These are phyloP conservation scores for Tridacna crocea DNA, from an alignment of 2,888 invertebrate species.

Conservation along the genomic window DNA sequence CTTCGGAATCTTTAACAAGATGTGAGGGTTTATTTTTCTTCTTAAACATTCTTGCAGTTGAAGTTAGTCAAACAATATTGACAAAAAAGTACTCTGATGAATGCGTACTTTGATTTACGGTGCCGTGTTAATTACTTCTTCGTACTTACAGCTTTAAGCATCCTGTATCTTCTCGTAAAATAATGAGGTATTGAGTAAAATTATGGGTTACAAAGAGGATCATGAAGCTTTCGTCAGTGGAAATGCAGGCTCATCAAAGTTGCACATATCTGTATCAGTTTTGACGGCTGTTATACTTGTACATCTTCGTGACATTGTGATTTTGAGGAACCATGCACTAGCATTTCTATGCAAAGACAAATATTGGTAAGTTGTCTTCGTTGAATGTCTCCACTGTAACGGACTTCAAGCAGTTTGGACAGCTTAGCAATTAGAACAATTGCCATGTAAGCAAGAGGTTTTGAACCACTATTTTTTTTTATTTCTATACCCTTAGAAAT, in stretches of 20 bases:
- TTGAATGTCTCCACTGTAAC: too few relatives aligned
- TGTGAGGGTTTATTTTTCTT: conserved; percentile 6
- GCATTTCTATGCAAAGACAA: too few relatives aligned
- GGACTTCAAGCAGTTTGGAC: too few relatives aligned
- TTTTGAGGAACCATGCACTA: not conserved
- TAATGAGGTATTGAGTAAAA: not conserved
- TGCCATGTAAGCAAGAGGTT: too few relatives aligned
- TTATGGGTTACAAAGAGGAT: conserved; percentile 65
- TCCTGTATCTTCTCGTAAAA: not conserved
- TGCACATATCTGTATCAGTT: conserved; percentile 61
- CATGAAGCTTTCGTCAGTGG: conserved; percentile 74
- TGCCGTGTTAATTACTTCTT: not conserved
- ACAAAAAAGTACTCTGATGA: too few relatives aligned
- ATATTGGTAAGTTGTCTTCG: too few relatives aligned
- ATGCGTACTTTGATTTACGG: conserved; percentile 6
- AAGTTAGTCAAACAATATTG: too few relatives aligned
- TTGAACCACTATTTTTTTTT: too few relatives aligned
- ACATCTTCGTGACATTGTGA: conserved; percentile 58
- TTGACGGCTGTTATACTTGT: conserved; percentile 54
- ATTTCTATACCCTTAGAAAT: too few relatives aligned
- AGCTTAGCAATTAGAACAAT: too few relatives aligned
- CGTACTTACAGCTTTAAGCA: not conserved
- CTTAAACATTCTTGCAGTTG: not conserved
- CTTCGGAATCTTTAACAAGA: not conserved
- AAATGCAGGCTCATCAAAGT: conserved; percentile 64